A percentile compares a stretch with the other conserved stretches of the same genome.
phyloP scores from a whole-genome alignment of 35 echinoderm and acorn worm genomes.

The Diadema setosum region DNA sequence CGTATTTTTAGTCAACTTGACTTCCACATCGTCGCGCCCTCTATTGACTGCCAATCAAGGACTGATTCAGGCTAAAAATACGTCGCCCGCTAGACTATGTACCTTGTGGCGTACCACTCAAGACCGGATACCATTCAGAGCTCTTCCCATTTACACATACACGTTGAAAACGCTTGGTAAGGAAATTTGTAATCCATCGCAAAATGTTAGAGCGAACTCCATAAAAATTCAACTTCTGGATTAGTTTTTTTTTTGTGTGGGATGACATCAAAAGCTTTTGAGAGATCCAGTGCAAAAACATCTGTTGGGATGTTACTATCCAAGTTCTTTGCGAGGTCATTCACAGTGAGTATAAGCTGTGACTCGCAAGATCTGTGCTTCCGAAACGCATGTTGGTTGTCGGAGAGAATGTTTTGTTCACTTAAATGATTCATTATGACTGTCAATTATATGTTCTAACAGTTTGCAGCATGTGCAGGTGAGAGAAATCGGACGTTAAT shows the following conservation, averaged over 20 bases:
- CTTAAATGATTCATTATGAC: conserved; percentile 17
- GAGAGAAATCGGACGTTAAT: conserved; percentile 40
- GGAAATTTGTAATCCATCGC: not conserved
- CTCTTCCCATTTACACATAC: too few relatives aligned
- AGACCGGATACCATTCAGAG: too few relatives aligned
- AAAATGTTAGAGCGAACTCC: too few relatives aligned
- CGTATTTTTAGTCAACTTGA: too few relatives aligned
- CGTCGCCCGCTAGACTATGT: not conserved
- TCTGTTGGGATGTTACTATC: not conserved
- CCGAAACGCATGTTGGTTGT: conserved; percentile 17
- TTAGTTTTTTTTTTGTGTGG: not conserved
- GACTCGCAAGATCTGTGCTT: conserved; percentile 10
- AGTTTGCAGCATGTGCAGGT: too few relatives aligned
- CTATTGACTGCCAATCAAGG: too few relatives aligned
- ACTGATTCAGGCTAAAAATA: too few relatives aligned
- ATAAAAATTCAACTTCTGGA: too few relatives aligned
- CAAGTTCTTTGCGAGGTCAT: conserved; percentile 4
- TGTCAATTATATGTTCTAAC: conserved; percentile 35
- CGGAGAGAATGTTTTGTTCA: conserved; percentile 15
- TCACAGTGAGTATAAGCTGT: not conserved
- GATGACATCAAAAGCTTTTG: not conserved
- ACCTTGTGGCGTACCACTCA: not conserved
- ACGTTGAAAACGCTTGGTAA: not conserved
- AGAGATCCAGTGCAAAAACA: not conserved
- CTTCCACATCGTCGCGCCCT: too few relatives aligned